phyloP scores from a whole-genome alignment of 2,113 vertebrate genomes.

The Datnioides undecimradiatus region DNA sequence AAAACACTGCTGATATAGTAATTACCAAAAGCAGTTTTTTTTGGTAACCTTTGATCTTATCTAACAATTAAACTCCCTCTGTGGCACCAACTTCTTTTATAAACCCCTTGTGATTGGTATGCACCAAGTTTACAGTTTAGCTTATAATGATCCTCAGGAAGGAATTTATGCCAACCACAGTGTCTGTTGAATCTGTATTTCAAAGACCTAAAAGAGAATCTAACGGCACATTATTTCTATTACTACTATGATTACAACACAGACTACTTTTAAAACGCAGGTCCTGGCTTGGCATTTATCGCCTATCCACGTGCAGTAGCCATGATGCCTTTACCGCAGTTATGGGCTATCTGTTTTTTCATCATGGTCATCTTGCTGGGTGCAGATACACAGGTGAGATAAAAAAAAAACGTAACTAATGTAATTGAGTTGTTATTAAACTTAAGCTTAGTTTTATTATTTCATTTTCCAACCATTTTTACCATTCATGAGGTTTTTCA shows the following conservation, averaged over 20 bases:
- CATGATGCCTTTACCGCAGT: slow-evolving; percentile 83
- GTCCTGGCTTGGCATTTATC: slow-evolving; percentile 82
- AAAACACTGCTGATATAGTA: background rate
- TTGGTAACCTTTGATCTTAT: background rate
- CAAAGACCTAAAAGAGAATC: no score
- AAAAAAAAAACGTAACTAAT: background rate
- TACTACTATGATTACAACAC: no score
- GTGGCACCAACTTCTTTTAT: no score
- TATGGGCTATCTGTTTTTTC: slow-evolving; percentile 82
- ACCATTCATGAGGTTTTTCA: background rate
- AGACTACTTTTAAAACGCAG: slow-evolving; percentile 56
- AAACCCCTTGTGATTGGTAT: background rate
- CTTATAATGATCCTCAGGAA: background rate
- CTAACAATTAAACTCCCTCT: background rate
- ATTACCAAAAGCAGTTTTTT: background rate
- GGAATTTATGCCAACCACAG: background rate
- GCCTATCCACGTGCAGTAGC: slow-evolving; percentile 81
- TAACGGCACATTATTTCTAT: no score
- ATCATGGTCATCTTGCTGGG: slow-evolving; percentile 94
- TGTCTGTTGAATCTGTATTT: background rate
- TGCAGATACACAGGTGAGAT: slow-evolving; percentile 83
- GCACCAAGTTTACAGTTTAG: background rate
- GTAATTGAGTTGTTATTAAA: background rate
- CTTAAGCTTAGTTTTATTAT: background rate
- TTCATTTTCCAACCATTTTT: no score